phyloP scores from a whole-genome alignment of 2,888 invertebrate genomes.

The Molorchus minor region DNA sequence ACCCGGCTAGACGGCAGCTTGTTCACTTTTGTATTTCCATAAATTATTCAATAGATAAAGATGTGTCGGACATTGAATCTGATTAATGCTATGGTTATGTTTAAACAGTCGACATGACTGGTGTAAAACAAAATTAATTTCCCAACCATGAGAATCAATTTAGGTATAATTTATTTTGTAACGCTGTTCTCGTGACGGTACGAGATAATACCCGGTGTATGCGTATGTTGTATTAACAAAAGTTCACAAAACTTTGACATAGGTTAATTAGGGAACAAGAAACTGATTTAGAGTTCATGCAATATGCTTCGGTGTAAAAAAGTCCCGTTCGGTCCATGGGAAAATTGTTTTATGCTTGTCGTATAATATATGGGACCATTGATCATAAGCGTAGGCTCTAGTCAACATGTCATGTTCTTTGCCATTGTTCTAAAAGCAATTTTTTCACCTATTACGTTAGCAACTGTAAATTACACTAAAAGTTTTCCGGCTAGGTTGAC shows the following conservation, averaged over 20 bases:
- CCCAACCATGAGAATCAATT: slow-evolving; percentile 52
- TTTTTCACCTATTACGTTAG: no score
- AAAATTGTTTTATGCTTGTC: slow-evolving; percentile 2
- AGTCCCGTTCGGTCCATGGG: slow-evolving; percentile 10
- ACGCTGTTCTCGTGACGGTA: slow-evolving; percentile 41
- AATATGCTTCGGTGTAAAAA: slow-evolving; percentile 10
- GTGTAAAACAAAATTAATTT: slow-evolving; percentile 49
- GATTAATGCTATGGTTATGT: slow-evolving; percentile 25
- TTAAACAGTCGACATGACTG: slow-evolving; percentile 44
- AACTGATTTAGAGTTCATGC: slow-evolving; percentile 40
- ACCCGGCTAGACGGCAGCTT: slow-evolving; percentile 13
- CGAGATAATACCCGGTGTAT: slow-evolving; percentile 39
- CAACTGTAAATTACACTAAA: no score
- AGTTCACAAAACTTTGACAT: slow-evolving; percentile 44
- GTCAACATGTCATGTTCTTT: no score
- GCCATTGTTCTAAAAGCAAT: no score
- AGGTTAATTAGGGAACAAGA: slow-evolving; percentile 46
- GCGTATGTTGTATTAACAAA: slow-evolving; percentile 32
- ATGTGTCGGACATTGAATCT: slow-evolving; percentile 15
- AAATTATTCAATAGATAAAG: slow-evolving; percentile 26
- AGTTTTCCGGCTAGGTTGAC: no score
- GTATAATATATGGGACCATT: slow-evolving; percentile 3
- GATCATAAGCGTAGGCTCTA: no score
- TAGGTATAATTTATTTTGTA: slow-evolving; percentile 49
- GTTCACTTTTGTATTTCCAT: slow-evolving; percentile 18